Conservation (phyloP, 1,140 invertebrate genomes). For the Coboldia fuscipes region DNA sequence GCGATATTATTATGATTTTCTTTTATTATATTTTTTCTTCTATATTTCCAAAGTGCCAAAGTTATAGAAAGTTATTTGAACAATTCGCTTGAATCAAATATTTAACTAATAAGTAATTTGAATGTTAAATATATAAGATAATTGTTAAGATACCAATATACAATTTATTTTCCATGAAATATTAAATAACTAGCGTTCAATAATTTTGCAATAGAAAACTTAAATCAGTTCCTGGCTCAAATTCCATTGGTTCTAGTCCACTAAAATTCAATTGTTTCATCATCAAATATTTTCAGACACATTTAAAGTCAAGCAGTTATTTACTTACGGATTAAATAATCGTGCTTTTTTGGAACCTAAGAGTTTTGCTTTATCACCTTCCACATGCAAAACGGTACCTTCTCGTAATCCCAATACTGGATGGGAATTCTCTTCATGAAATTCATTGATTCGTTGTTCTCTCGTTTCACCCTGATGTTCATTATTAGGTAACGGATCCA, state of each 20-base stretch:
- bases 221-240: slow-evolving; percentile 29
- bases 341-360: slow-evolving; percentile 36
- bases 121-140: too few species aligned
- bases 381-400: slow-evolving; percentile 39
- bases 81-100: too few species aligned
- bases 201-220: slow-evolving; percentile 31
- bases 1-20: too few species aligned
- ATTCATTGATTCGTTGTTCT: slow-evolving; percentile 45
- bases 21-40: too few species aligned
- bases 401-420: slow-evolving; percentile 48
- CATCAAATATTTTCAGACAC: slow-evolving; percentile 1
- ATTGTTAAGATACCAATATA: too few species aligned
- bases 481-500: slow-evolving; percentile 35
- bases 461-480: slow-evolving; percentile 56
- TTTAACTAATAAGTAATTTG: too few species aligned
- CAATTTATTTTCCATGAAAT: too few species aligned
- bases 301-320: slow-evolving; percentile 3
- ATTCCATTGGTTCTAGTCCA: slow-evolving; percentile 25
- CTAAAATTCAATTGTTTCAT: slow-evolving; percentile 21
- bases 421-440: slow-evolving; percentile 30
- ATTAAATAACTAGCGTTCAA: too few species aligned
- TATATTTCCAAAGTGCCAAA: too few species aligned
- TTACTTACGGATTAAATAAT: slow-evolving; percentile 38
- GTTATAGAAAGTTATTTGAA: too few species aligned
- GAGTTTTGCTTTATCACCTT: slow-evolving; percentile 31